Evolutionary conservation across 2,113 vertebrate genomes (phyloP).

Genomic region (Mormoops blainvillei): DNA sequence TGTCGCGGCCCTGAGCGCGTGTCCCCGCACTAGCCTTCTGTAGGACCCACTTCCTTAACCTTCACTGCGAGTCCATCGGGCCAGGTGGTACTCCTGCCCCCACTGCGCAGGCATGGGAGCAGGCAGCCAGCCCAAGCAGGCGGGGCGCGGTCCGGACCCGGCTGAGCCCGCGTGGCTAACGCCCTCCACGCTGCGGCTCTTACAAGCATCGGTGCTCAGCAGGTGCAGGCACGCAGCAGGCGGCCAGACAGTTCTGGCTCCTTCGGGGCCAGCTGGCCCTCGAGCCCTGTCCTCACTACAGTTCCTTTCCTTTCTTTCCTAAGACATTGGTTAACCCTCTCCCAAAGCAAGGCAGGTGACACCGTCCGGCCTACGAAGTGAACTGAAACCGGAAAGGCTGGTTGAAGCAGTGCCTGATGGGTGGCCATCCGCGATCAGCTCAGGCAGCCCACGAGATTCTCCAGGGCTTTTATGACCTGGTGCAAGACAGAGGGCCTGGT

Average conservation of each 20-base stretch:
- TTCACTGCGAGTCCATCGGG: background rate
- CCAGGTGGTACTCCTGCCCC: rapidly evolving
- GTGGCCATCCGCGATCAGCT: conserved; percentile 70
- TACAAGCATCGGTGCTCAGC: background rate
- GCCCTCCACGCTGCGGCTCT: background rate
- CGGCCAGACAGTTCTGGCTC: too few species aligned
- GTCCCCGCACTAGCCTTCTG: background rate
- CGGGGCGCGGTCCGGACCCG: too few species aligned
- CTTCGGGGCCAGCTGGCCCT: too few species aligned
- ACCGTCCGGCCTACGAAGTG: conserved; percentile 43
- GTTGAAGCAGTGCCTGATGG: conserved; percentile 38
- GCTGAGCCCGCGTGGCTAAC: background rate
- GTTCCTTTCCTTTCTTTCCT: background rate
- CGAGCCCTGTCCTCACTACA: background rate
- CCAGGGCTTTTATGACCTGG: conserved; percentile 62
- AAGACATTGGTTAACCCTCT: background rate
- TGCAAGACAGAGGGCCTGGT: conserved; percentile 63
- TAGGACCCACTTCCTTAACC: background rate
- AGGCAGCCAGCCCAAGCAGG: background rate
- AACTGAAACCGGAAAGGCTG: conserved; percentile 50
- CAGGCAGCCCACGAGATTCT: conserved; percentile 66
- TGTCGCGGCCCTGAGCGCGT: background rate
- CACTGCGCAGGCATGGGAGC: background rate
- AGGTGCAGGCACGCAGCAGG: background rate
- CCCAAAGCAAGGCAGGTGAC: background rate